Base-by-base conservation (phyloP, 2,888 invertebrate species). In the Morpho helenor region DNA sequence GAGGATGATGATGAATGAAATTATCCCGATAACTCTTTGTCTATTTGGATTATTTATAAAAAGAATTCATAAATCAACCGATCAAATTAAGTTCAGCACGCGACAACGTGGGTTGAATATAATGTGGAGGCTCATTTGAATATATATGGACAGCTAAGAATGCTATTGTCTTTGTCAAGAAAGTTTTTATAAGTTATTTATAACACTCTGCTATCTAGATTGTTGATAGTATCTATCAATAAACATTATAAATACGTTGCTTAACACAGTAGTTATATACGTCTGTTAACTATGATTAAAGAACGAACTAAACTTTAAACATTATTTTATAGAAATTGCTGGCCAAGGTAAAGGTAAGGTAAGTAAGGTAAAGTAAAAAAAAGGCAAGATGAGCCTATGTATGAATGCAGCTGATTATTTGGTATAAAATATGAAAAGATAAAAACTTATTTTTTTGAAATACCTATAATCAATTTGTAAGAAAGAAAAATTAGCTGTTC, bases 1-100 rank as follows among this genome's bases (percentile, higher is more conserved):
- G 16, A 2, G 16, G 16, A 16, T 16, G 16, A 16, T 16, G 16
- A 16, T 16, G 16, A 16, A 16, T 16, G 16, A 16, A 16, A 16
- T 16, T 16, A 31, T 31, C 31, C 31, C 6, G 31, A 10, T 39
- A 49, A n/a, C 55, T 55, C 43, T 44, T 49, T 10, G 44, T 16
- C 55, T 55, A 55, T 49, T 46, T 48, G 73, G 72, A 76, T 77
- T 78, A 76, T 75, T 70, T 76, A 76, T 77, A 79, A 78, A 75
- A 72, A 63, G 66, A 64, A 69, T 70, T 68, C 74, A 78, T 82
- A 79, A 77, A 73, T 73, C 74, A 74, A 69, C 56, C 54, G 72
- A 80, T 79, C 77, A 78, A 78, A 79, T 79, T 79, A 79, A 74
- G 62, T 59, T 71, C 70, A 68, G 64, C 67, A 72, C 66, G 65